phyloP scores from a whole-genome alignment of 2,113 vertebrate species.

The Telmatochromis sp. region DNA sequence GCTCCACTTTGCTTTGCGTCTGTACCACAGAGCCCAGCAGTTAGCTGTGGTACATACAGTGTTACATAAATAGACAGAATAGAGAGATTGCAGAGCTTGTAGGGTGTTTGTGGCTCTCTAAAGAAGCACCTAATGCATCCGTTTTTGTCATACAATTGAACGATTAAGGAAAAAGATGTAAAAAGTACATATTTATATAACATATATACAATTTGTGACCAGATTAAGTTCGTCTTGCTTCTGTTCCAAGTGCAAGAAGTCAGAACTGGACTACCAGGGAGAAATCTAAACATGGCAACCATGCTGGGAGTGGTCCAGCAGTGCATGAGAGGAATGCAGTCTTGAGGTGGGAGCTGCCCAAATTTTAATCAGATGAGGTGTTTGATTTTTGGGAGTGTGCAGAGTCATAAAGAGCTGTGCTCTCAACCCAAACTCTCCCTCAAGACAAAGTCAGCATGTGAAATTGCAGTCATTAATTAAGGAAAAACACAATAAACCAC shows the following conservation, averaged over 20 bases:
- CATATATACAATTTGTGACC: background rate
- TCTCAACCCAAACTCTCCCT: background rate
- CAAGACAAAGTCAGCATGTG: background rate
- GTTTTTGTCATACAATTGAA: background rate
- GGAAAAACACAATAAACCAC: background rate
- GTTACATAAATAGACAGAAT: background rate
- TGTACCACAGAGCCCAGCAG: background rate
- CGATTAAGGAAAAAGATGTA: background rate
- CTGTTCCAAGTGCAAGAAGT: background rate
- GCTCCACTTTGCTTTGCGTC: accelerated
- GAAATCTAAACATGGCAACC: background rate
- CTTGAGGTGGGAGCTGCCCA: background rate
- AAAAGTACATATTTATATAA: background rate
- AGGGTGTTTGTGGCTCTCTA: background rate
- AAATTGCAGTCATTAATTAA: background rate
- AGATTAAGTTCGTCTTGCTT: background rate
- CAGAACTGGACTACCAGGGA: background rate
- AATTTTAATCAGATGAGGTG: background rate
- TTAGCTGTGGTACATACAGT: background rate
- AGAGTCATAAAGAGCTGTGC: background rate
- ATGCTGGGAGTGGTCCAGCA: background rate
- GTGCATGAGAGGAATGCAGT: background rate
- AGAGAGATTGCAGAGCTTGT: background rate
- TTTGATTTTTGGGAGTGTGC: background rate
- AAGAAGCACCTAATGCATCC: background rate